Conservation (phyloP, 2,888 invertebrate genomes). For the Eupeodes latifasciatus region DNA sequence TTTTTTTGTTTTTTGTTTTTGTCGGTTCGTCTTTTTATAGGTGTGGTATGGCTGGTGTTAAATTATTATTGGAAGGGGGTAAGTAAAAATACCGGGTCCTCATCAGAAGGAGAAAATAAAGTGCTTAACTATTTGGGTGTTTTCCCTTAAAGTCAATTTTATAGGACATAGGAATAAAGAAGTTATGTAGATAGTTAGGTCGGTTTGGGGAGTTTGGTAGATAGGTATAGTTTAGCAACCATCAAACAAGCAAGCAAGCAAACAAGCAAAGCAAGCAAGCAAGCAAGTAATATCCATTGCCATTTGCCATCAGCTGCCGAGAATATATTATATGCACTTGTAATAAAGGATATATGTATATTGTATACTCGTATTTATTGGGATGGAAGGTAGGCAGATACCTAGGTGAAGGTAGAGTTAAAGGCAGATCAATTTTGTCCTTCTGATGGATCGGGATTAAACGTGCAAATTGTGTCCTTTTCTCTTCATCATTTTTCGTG, state of each 20-base stretch:
- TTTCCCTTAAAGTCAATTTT: conserved; percentile 67
- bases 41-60: conserved; percentile 6
- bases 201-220: no score
- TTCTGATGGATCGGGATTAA: conserved; percentile 41
- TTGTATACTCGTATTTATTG: background rate
- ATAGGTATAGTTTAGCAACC: background rate
- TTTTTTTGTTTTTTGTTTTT: background rate
- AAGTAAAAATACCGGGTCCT: background rate
- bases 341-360: background rate
- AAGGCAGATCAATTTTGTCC: conserved; percentile 25
- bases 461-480: conserved; percentile 62
- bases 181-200: no score
- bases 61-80: conserved; percentile 20
- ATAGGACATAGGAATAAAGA: background rate
- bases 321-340: background rate
- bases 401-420: background rate
- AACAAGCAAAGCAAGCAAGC: background rate
- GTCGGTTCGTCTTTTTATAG: background rate
- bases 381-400: background rate
- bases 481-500: conserved; percentile 11
- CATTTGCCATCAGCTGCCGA: background rate
- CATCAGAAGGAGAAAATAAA: conserved; percentile 57
- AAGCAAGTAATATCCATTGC: background rate
- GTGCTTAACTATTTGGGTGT: conserved; percentile 68
- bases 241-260: background rate